phyloP scores from a whole-genome alignment of 2,113 vertebrate genomes.

The Phalacrocorax aristotelis region DNA sequence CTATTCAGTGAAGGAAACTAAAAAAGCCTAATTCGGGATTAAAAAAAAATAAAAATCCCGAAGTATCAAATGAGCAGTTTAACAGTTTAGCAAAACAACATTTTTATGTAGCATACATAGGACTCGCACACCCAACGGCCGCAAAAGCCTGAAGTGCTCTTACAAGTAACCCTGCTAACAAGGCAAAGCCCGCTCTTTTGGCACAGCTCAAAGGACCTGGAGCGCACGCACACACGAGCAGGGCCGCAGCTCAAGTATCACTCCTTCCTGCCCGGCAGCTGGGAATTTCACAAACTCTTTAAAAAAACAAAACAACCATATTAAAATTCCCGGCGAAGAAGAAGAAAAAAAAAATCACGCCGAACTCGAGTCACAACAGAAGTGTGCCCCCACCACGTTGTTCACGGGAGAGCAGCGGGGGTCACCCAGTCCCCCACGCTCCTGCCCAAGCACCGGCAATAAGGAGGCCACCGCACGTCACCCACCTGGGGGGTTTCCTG shows the following conservation, averaged over 20 bases:
- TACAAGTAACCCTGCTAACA: neutral
- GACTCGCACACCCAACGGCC: neutral
- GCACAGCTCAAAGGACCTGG: neutral
- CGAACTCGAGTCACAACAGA: neutral
- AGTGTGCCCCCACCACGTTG: neutral
- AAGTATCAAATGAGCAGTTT: neutral
- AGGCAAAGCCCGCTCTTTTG: neutral
- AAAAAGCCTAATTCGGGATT: neutral
- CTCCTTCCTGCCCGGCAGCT: neutral
- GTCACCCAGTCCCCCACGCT: accelerated
- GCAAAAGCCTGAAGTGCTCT: constrained; percentile 4
- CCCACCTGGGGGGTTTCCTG: neutral
- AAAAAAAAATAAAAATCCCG: neutral
- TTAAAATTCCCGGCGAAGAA: neutral
- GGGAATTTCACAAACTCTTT: neutral
- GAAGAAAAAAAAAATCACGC: neutral
- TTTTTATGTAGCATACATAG: neutral
- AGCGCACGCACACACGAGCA: neutral
- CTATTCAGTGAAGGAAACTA: neutral
- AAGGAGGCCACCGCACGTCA: accelerated
- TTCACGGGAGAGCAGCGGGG: neutral
- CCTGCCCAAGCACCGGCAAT: neutral
- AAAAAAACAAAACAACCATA: neutral
- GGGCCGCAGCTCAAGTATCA: neutral
- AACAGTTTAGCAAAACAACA: neutral